phyloP scores from a whole-genome alignment of 2,888 invertebrate genomes.

The Lutraria lutraria region DNA sequence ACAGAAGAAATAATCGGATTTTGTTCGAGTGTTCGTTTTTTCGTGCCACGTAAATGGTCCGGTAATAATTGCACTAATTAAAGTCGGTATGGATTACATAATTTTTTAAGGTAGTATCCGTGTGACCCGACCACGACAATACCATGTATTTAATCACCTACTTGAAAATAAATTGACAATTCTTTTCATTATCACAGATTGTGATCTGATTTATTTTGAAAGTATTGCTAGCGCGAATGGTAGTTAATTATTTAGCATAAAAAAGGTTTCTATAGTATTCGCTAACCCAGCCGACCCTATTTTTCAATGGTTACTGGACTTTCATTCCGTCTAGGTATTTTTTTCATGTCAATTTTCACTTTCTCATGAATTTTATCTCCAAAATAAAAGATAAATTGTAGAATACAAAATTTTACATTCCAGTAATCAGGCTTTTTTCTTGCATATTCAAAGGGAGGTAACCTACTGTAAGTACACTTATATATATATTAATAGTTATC shows the following conservation, averaged over 20 bases:
- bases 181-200: neutral
- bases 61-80: neutral
- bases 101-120: neutral
- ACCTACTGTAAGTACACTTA: neutral
- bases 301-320: too few relatives aligned
- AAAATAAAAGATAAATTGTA: too few relatives aligned
- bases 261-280: too few relatives aligned
- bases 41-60: neutral
- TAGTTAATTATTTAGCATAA: too few relatives aligned
- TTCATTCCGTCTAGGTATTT: too few relatives aligned
- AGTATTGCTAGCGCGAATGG: neutral
- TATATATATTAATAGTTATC: neutral
- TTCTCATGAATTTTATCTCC: too few relatives aligned
- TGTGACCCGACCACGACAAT: neutral
- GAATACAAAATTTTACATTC: too few relatives aligned
- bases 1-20: slow-evolving; percentile 26
- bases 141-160: neutral
- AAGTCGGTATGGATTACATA: neutral
- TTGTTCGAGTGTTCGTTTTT: neutral
- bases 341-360: too few relatives aligned
- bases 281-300: too few relatives aligned
- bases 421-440: too few relatives aligned
- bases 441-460: neutral
- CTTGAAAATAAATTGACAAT: slow-evolving; percentile 21
- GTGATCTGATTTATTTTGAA: neutral